These are phyloP conservation scores for Chaetogeoica ovagalla DNA, from an alignment of 2,888 invertebrate species.

Conservation along the genomic window DNA sequence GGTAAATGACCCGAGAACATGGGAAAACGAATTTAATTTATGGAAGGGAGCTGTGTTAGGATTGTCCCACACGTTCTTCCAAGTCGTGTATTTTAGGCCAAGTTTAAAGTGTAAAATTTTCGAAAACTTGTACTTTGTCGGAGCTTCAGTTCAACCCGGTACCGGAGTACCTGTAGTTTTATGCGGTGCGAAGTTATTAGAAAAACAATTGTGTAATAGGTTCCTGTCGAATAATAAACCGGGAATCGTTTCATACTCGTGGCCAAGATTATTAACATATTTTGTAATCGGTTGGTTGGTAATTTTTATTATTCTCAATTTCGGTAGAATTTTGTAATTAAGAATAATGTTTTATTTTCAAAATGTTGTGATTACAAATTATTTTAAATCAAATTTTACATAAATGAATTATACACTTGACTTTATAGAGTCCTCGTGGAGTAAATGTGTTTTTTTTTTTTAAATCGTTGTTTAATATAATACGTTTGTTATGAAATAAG, in stretches of 20 bases:
- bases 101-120: constrained; percentile 35
- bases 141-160: constrained; percentile 23
- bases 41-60: constrained; percentile 45
- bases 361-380: not conserved
- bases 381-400: not conserved
- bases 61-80: constrained; percentile 32
- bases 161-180: constrained; percentile 42
- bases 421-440: no score
- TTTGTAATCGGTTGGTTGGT: not conserved
- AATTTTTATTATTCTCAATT: not conserved
- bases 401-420: not conserved
- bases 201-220: constrained; percentile 24
- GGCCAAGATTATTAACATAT: not conserved
- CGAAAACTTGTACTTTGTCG: constrained; percentile 18
- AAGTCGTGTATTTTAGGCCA: constrained; percentile 38
- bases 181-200: constrained; percentile 36
- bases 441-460: no score
- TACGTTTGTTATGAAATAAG: no score
- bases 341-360: not conserved
- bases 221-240: not conserved
- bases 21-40: constrained; percentile 42
- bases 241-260: not conserved
- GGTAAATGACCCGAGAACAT: constrained; percentile 31
- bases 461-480: no score
- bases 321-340: not conserved